phyloP scores from a whole-genome alignment of 2,797 vertebrate genomes.

The Diceros bicornis region DNA sequence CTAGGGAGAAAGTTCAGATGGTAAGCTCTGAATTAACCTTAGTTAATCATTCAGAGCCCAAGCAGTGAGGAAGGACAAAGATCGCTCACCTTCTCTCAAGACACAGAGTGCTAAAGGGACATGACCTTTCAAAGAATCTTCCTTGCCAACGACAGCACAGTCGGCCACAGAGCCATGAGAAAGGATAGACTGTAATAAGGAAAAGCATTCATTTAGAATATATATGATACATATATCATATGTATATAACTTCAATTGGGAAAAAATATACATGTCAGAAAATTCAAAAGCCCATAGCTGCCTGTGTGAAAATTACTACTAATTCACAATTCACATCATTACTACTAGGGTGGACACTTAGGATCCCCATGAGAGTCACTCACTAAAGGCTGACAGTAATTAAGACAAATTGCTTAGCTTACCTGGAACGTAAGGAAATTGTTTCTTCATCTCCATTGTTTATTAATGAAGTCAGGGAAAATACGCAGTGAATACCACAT shows the following conservation, averaged over 20 bases:
- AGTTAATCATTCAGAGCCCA: neutral
- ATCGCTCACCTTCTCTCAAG: slow-evolving; percentile 92
- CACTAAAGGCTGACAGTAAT: slow-evolving; percentile 19
- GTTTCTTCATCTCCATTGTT: slow-evolving; percentile 43
- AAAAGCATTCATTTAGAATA: slow-evolving; percentile 20
- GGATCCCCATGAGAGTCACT: neutral
- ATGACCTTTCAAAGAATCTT: slow-evolving; percentile 96
- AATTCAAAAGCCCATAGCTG: neutral
- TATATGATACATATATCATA: too few relatives aligned
- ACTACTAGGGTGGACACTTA: neutral
- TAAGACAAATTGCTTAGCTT: slow-evolving; percentile 63
- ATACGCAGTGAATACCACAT: neutral
- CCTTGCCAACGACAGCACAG: slow-evolving; percentile 96
- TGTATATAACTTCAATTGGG: neutral
- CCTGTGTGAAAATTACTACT: neutral
- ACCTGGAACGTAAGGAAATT: neutral
- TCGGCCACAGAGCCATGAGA: slow-evolving; percentile 94
- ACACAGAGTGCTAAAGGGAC: slow-evolving; percentile 97
- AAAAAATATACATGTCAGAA: neutral
- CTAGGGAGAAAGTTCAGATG: slow-evolving; percentile 87
- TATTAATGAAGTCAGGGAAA: slow-evolving; percentile 57
- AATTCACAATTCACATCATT: neutral
- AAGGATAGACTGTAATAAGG: slow-evolving; percentile 92
- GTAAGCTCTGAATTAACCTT: neutral
- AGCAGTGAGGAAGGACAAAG: neutral